Evolutionary conservation across 2,797 vertebrate species (phyloP).

Genomic region (Myotis vivesi): DNA sequence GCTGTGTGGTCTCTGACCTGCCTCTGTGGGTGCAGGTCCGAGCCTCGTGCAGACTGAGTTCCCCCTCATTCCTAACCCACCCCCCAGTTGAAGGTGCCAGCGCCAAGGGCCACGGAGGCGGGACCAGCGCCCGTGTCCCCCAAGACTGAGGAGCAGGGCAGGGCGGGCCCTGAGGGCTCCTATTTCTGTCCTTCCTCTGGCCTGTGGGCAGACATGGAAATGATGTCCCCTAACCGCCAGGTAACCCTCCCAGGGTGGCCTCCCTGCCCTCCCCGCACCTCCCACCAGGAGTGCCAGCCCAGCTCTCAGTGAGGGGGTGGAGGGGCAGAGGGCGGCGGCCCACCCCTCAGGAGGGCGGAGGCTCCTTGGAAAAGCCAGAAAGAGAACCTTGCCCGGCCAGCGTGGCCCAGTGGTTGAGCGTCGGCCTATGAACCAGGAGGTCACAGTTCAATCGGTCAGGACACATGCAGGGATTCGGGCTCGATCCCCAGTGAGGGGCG

Average conservation of each 20-base stretch:
- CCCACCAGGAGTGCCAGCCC: background rate
- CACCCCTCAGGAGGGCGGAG: background rate
- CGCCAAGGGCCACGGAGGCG: accelerated
- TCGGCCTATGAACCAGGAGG: too few relatives aligned
- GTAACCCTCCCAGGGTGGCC: accelerated
- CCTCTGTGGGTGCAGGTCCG: too few relatives aligned
- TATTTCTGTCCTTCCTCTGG: slow-evolving; percentile 2
- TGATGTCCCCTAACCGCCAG: accelerated
- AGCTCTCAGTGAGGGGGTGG: background rate
- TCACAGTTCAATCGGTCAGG: too few relatives aligned
- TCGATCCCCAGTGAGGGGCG: too few relatives aligned
- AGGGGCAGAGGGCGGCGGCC: background rate
- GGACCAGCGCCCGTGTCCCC: background rate
- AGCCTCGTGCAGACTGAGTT: too few relatives aligned
- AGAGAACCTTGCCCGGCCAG: too few relatives aligned
- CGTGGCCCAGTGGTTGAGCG: too few relatives aligned
- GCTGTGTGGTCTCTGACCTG: background rate
- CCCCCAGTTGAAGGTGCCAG: accelerated
- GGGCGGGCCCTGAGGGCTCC: background rate
- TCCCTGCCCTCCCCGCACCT: background rate
- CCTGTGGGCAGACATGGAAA: background rate
- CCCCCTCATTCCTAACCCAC: background rate
- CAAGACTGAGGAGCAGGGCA: background rate
- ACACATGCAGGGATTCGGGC: too few relatives aligned
- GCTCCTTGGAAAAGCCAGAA: background rate